Conservation (phyloP, 2,113 vertebrate genomes). For the Notothenia coriiceps region DNA sequence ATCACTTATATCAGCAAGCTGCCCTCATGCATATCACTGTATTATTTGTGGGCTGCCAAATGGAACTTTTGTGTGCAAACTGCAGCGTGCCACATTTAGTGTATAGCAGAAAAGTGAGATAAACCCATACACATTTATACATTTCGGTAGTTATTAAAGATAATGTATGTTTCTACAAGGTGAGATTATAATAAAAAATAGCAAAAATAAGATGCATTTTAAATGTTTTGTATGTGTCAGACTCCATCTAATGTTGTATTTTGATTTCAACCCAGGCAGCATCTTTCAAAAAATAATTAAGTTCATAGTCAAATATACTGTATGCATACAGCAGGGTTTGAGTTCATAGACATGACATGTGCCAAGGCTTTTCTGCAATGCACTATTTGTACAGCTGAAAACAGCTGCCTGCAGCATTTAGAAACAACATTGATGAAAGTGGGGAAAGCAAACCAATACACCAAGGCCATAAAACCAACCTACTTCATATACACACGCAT, state of each 20-base stretch:
- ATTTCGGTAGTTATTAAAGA: slow-evolving; percentile 14
- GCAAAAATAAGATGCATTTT: not conserved
- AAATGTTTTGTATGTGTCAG: not conserved
- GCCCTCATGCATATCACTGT: slow-evolving; percentile 48
- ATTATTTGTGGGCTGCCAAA: slow-evolving; percentile 32
- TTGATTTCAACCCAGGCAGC: not conserved
- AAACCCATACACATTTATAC: slow-evolving; percentile 24
- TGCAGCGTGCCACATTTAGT: slow-evolving; percentile 17
- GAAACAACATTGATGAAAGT: not conserved
- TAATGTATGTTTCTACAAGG: slow-evolving; percentile 11
- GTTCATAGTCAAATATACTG: no score
- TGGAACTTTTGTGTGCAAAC: slow-evolving; percentile 46
- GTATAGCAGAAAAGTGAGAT: slow-evolving; percentile 22
- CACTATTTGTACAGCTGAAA: not conserved
- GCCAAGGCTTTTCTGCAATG: not conserved
- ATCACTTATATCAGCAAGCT: slow-evolving; percentile 50
- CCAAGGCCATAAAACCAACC: not conserved
- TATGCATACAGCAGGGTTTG: not conserved
- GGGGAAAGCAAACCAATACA: not conserved
- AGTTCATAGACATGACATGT: not conserved
- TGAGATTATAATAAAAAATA: not conserved
- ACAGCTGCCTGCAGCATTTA: slow-evolving; percentile 4
- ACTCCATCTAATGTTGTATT: not conserved
- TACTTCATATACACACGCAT: not conserved
- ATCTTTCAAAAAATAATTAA: not conserved